phyloP scores from a whole-genome alignment of 2,888 invertebrate species.

The Carcina quercana region DNA sequence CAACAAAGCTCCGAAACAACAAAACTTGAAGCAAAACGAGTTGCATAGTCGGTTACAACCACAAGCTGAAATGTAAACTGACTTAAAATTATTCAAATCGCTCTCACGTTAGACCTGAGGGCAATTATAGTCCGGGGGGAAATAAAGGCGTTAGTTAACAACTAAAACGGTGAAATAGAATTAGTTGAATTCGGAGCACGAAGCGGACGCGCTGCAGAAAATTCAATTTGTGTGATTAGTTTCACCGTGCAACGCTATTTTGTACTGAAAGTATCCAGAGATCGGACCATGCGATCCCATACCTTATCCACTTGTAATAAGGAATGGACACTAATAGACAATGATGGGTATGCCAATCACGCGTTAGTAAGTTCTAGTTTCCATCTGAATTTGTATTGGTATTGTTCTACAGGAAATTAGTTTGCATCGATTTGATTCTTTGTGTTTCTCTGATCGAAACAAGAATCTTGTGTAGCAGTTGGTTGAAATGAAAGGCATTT shows the following conservation, averaged over 20 bases:
- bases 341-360: slow-evolving; percentile 38
- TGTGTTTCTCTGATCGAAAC: too few species aligned
- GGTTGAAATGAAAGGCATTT: too few species aligned
- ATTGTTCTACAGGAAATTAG: slow-evolving; percentile 31
- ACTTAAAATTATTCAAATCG: slow-evolving; percentile 15
- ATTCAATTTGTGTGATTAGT: slow-evolving; percentile 65
- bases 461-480: too few species aligned
- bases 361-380: slow-evolving; percentile 33
- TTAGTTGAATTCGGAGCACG: slow-evolving; percentile 58
- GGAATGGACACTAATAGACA: slow-evolving; percentile 5
- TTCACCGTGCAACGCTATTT: slow-evolving; percentile 50
- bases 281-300: slow-evolving; percentile 21
- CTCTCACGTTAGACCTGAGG: slow-evolving; percentile 25
- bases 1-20: not conserved
- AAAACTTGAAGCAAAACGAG: too few species aligned
- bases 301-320: slow-evolving; percentile 10
- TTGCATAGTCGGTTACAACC: too few species aligned
- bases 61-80: not conserved
- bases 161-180: slow-evolving; percentile 48
- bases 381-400: slow-evolving; percentile 34
- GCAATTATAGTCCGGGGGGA: slow-evolving; percentile 37
- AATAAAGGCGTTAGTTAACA: slow-evolving; percentile 46
- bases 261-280: slow-evolving; percentile 36
- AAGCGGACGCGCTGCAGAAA: slow-evolving; percentile 47
- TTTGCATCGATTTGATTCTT: slow-evolving; percentile 19